Percentiles rank a stretch among this genome's conserved stretches.
phyloP scores from a whole-genome alignment of 1,140 invertebrate genomes.

The Drosophila pseudoobscura region DNA sequence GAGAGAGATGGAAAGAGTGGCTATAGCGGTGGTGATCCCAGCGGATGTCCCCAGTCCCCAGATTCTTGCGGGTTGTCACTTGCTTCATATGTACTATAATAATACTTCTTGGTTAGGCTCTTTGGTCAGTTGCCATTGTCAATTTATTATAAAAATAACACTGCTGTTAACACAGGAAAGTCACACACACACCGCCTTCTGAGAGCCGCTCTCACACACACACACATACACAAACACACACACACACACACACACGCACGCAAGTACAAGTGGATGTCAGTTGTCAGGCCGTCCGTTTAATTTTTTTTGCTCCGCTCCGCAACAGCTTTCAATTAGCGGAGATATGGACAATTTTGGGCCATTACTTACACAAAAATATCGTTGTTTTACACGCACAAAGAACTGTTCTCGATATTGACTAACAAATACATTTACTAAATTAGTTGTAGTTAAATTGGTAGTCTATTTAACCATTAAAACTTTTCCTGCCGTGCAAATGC shows the following conservation, averaged over 20 bases:
- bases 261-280: slow-evolving; percentile 16
- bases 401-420: too few relatives aligned
- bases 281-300: slow-evolving; percentile 19
- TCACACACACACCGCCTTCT: slow-evolving; percentile 7
- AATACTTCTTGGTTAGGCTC: slow-evolving; percentile 7
- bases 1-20: slow-evolving; percentile 35
- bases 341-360: not conserved
- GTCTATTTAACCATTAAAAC: too few relatives aligned
- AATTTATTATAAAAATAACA: slow-evolving; percentile 55
- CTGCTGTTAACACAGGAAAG: slow-evolving; percentile 15
- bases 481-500: slow-evolving; percentile 6
- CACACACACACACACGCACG: slow-evolving; percentile 8
- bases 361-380: slow-evolving; percentile 38
- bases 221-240: not conserved
- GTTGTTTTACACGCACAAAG: too few relatives aligned
- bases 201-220: not conserved
- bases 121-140: slow-evolving; percentile 44
- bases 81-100: slow-evolving; percentile 24
- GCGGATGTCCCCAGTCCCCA: not conserved
- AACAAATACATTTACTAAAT: too few relatives aligned
- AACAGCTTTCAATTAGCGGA: slow-evolving; percentile 17
- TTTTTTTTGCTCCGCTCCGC: slow-evolving; percentile 14
- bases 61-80: slow-evolving; percentile 1
- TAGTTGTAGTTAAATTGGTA: too few relatives aligned
- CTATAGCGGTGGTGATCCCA: slow-evolving; percentile 42